These are phyloP conservation scores for Philopedon plagiatum DNA, from an alignment of 2,888 invertebrate genomes.

Conservation along the genomic window DNA sequence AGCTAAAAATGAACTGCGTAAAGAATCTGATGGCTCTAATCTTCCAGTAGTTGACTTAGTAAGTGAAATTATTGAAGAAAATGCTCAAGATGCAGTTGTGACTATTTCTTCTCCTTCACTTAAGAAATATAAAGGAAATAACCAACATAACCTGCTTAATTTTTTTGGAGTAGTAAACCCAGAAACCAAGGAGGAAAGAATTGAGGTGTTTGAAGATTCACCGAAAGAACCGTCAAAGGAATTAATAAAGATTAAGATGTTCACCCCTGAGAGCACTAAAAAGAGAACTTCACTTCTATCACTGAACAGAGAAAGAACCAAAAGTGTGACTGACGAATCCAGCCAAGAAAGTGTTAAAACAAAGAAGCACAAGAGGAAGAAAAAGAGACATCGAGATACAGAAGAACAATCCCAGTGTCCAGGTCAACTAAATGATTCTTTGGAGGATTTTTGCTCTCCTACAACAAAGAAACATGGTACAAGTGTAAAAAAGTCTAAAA, in stretches of 20 bases:
- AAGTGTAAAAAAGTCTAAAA: neutral
- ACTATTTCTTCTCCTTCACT: neutral
- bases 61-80: constrained; percentile 41
- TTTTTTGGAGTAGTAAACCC: constrained; percentile 44
- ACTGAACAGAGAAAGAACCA: constrained; percentile 32
- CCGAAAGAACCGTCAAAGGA: constrained; percentile 2
- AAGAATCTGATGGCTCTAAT: constrained; percentile 1
- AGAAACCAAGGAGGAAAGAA: constrained; percentile 17
- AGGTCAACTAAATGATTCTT: constrained; percentile 19
- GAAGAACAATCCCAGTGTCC: constrained; percentile 10
- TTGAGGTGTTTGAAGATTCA: constrained; percentile 31
- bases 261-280: constrained; percentile 45
- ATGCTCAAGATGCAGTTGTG: constrained; percentile 42
- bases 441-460: constrained; percentile 30
- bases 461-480: neutral
- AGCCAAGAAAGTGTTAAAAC: constrained; percentile 8
- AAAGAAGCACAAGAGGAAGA: constrained; percentile 28
- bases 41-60: constrained; percentile 5
- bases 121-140: constrained; percentile 25
- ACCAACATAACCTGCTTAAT: constrained; percentile 42
- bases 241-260: constrained; percentile 48
- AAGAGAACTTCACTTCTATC: constrained; percentile 28
- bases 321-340: constrained; percentile 21
- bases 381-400: constrained; percentile 31
- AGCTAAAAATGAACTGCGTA: neutral